These are phyloP conservation scores for Carassius gibelio DNA, from an alignment of 2,113 vertebrate species.

Conservation along the genomic window DNA sequence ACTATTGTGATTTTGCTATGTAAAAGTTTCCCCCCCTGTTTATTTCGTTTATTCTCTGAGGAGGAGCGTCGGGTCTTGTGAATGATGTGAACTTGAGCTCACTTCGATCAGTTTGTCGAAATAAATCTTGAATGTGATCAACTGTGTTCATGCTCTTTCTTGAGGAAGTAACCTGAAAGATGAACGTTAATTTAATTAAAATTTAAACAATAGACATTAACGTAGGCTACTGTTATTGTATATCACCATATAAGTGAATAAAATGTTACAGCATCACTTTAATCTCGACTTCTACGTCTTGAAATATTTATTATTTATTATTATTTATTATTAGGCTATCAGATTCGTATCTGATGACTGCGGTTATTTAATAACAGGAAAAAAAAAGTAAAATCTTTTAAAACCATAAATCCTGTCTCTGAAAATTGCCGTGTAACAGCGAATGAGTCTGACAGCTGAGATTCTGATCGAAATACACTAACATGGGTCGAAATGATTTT, in stretches of 20 bases:
- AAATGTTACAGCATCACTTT: too few relatives aligned
- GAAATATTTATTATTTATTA: too few relatives aligned
- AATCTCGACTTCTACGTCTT: too few relatives aligned
- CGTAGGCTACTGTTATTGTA: too few relatives aligned
- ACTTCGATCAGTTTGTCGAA: constrained; percentile 17
- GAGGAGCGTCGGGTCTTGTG: background rate
- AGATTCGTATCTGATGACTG: too few relatives aligned
- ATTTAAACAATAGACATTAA: too few relatives aligned
- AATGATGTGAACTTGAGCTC: background rate
- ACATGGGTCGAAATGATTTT: background rate
- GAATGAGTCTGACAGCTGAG: background rate
- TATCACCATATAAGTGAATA: background rate
- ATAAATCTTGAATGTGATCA: constrained; percentile 46
- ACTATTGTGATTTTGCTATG: constrained; percentile 27
- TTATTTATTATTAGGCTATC: too few relatives aligned
- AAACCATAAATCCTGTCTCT: too few relatives aligned
- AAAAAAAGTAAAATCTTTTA: too few relatives aligned
- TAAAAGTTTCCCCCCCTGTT: background rate
- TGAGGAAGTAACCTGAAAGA: background rate
- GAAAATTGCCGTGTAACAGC: too few relatives aligned
- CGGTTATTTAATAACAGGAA: too few relatives aligned
- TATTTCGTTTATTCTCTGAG: background rate
- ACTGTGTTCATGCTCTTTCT: constrained; percentile 7
- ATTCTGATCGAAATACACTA: background rate
- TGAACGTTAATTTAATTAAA: too few relatives aligned